Evolutionary conservation across 1,140 invertebrate species (phyloP), one percentile per base, ranked within the genome.

Genomic region (Zeugodacus cucurbitae): DNA sequence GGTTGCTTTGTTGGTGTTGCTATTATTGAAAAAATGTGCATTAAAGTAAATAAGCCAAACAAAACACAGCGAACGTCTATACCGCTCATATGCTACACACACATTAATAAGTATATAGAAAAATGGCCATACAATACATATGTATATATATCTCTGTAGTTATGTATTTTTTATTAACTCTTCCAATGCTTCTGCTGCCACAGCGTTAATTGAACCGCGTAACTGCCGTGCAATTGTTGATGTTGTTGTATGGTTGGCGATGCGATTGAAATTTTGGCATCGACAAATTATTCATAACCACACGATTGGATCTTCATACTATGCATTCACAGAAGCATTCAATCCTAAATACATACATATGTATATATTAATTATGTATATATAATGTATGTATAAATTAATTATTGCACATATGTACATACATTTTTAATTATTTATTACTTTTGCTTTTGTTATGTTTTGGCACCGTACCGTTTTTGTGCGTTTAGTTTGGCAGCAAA

Each of bases 371-470:
- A n/a, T 62, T 62, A 5, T 62, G 1, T 26, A 5, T 48, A 48
- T 14, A 48, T 14, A 48, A 48, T 48, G 11, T 48, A 48, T 10
- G 44, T 41, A 7, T 41, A 41, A 41, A 41, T 41, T 41, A 41
- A 41, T 41, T 41, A 3, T 41, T 70, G 29, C 32, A 70, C 14
- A 34, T 70, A 17, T 4, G 29, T 70, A n/a, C 34, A 22, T 48
- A 48, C 22, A 82, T 82, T 54, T 82, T 82, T 26, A 54, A 82
- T 54, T 82, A 48, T 82, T 82, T 82, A 82, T 54, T 48, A 82
- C 74, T 22, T 44, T 48, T 17, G 26, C 2, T 82, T 22, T 10
- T 29, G 37, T 48, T 82, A n/a, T 29, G 26, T 70, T 32, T 17
- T 3, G 64, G 8, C 26, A 6, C 26, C 20, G 48, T 29, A 26